Percentiles rank a stretch among this genome's conserved stretches.
Conservation (phyloP, 30 jellyfish, hydroid and myxozoan genomes). For the Aurelia sp. region DNA sequence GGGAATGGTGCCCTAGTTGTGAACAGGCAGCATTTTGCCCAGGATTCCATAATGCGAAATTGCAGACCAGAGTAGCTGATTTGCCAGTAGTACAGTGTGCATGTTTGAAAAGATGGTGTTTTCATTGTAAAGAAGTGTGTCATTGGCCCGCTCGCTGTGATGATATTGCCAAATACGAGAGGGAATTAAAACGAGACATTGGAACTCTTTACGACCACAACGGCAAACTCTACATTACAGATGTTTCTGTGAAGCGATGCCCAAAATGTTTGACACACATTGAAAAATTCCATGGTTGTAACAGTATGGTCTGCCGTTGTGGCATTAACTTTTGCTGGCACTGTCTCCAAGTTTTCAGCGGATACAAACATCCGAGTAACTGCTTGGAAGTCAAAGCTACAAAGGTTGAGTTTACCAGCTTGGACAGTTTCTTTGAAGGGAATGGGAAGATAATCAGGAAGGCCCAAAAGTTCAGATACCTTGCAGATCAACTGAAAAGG, state of each 20-base stretch:
- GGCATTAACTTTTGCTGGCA: not conserved
- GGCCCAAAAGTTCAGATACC: not conserved
- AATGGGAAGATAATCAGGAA: not conserved
- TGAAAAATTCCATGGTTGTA: not conserved
- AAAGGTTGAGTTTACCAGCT: not conserved
- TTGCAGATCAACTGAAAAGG: not conserved
- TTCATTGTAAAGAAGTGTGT: not conserved
- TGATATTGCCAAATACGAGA: not conserved
- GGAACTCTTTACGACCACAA: not conserved
- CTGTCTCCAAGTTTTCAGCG: not conserved
- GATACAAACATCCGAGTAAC: no score
- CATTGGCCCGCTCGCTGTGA: constrained; percentile 1
- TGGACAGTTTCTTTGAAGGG: not conserved
- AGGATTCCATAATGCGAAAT: not conserved
- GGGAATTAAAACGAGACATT: not conserved
- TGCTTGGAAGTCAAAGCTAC: not conserved
- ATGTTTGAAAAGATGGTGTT: not conserved
- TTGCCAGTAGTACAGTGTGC: not conserved
- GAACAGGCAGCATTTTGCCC: not conserved
- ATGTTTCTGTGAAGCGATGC: not conserved
- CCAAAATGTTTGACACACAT: not conserved
- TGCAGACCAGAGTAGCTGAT: not conserved
- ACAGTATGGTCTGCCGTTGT: not conserved
- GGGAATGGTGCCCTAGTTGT: constrained; percentile 10
- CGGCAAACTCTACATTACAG: not conserved